Evolutionary conservation across 2,113 vertebrate species (phyloP).

Genomic region (Ceuthmochares aereus): DNA sequence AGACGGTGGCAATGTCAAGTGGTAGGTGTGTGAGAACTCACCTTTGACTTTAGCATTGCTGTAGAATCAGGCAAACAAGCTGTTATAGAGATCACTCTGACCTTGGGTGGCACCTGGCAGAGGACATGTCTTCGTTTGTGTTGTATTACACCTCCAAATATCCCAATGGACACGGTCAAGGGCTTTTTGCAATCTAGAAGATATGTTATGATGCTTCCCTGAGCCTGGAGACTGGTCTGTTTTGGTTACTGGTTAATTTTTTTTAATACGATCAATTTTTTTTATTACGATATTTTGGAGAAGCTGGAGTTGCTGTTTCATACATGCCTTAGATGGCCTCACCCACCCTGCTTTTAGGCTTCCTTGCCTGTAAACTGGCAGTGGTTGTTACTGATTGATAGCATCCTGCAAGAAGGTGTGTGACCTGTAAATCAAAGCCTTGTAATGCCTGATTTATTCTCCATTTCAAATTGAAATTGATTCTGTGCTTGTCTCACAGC

Average conservation of each 20-base stretch:
- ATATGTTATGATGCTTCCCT: not conserved
- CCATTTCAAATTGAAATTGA: conserved; percentile 30
- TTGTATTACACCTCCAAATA: not conserved
- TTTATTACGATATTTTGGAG: no score
- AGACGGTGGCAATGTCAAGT: not conserved
- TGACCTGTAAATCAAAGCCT: conserved; percentile 1
- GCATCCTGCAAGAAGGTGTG: not conserved
- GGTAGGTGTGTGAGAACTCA: not conserved
- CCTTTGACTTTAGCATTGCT: not conserved
- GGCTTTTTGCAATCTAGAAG: not conserved
- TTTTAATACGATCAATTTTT: fast-evolving
- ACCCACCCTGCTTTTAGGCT: not conserved
- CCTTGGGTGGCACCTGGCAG: not conserved
- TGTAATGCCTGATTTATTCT: not conserved
- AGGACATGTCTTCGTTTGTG: not conserved
- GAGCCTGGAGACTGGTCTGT: not conserved
- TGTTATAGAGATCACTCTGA: not conserved
- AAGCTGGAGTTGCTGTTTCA: not conserved
- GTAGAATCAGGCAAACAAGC: not conserved
- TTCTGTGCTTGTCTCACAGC: not conserved
- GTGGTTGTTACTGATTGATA: not conserved
- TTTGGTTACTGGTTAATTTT: not conserved
- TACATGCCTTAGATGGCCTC: not conserved
- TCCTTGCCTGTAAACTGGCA: not conserved
- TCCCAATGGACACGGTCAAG: fast-evolving